Evolutionary conservation across 2,888 invertebrate species (phyloP).

Genomic region (Tridacna gigas): DNA sequence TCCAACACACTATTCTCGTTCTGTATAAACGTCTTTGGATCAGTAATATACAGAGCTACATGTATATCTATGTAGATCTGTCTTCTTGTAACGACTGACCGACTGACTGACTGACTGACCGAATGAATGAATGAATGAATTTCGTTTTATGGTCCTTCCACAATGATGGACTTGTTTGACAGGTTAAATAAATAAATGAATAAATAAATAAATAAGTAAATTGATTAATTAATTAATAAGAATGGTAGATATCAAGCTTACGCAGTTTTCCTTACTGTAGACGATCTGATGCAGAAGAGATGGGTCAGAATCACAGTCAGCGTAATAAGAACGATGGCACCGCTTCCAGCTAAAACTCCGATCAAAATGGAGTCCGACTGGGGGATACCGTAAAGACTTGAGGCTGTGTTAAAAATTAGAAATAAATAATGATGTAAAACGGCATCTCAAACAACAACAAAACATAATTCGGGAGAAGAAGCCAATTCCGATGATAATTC

Average conservation of each 20-base stretch:
- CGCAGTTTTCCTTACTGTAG: neutral
- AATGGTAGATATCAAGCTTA: neutral
- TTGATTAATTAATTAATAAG: no score
- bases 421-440: neutral
- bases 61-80: no score
- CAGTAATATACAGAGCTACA: no score
- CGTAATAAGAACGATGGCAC: conserved; percentile 47
- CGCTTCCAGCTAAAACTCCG: conserved; percentile 50
- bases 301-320: conserved; percentile 54
- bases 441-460: neutral
- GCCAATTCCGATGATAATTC: no score
- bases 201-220: neutral
- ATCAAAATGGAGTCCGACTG: conserved; percentile 54
- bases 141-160: no score
- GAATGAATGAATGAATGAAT: no score
- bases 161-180: no score
- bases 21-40: no score
- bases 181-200: neutral
- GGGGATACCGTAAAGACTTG: conserved; percentile 47
- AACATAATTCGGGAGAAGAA: neutral
- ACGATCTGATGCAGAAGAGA: conserved; percentile 37
- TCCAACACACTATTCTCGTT: no score
- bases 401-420: conserved; percentile 34
- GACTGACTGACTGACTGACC: no score
- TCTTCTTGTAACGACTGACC: no score